Conservation (phyloP, 1,140 invertebrate species). For the Drosophila ohnishii region DNA sequence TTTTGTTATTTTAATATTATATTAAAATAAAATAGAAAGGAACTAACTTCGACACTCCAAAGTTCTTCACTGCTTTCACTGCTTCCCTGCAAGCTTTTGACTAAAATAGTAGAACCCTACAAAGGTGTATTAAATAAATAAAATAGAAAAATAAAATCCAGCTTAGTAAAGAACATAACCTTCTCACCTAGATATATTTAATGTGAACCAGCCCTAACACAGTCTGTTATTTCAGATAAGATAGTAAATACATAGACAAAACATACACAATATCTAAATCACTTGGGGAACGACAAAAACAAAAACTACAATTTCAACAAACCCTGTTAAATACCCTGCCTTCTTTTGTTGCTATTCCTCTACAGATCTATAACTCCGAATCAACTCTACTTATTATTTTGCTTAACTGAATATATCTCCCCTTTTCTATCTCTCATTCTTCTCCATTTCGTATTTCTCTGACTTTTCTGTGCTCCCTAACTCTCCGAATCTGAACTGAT, state of each 20-base stretch:
- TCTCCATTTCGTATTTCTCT: conserved; percentile 28
- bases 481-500: conserved; percentile 15
- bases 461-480: conserved; percentile 25
- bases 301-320: neutral
- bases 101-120: too few relatives aligned
- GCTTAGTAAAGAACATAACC: neutral
- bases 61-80: too few relatives aligned
- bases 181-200: neutral
- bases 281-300: neutral
- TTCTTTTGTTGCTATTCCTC: neutral
- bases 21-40: too few relatives aligned
- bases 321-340: neutral
- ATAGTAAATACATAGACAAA: conserved; percentile 23
- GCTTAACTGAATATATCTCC: conserved; percentile 5
- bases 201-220: neutral
- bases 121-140: too few relatives aligned
- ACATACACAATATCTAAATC: neutral
- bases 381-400: conserved; percentile 9
- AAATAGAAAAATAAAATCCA: too few relatives aligned
- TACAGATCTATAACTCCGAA: conserved; percentile 1
- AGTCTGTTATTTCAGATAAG: conserved; percentile 41
- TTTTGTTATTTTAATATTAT: too few relatives aligned
- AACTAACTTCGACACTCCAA: too few relatives aligned
- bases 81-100: too few relatives aligned
- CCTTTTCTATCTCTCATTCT: conserved; percentile 5